Evolutionary conservation across 2,113 vertebrate genomes (phyloP).

Genomic region (Coturnix japonica): DNA sequence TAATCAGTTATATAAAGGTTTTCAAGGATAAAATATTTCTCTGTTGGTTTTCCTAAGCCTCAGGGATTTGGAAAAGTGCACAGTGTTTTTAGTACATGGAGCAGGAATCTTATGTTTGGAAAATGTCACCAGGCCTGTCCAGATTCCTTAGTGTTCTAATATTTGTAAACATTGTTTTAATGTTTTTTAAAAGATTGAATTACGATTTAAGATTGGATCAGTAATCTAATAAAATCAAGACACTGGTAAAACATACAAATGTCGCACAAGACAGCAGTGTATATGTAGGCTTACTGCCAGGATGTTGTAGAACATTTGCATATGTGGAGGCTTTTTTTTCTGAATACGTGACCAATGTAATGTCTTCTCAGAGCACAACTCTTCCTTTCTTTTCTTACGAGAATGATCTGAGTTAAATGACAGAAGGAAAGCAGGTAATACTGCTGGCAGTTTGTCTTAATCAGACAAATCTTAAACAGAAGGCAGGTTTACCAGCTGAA

Average conservation of each 20-base stretch:
- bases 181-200: not conserved
- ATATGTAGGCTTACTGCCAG: not conserved
- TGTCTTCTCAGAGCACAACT: not conserved
- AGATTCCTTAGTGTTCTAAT: not conserved
- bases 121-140: not conserved
- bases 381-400: not conserved
- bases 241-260: not conserved
- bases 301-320: not conserved
- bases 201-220: not conserved
- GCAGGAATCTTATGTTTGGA: not conserved
- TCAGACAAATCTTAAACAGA: no score
- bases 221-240: not conserved
- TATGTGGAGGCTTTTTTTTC: not conserved
- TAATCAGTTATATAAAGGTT: not conserved
- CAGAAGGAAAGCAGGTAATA: not conserved
- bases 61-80: not conserved
- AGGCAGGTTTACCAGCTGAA: not conserved
- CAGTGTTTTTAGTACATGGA: not conserved
- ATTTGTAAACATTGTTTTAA: not conserved
- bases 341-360: not conserved
- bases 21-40: not conserved
- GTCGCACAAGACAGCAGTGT: not conserved
- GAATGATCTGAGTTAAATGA: not conserved
- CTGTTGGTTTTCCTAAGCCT: not conserved
- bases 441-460: not conserved